A percentile compares a stretch with the other conserved stretches of the same genome.
These are phyloP conservation scores for Cephalopholis sonnerati DNA, from an alignment of 2,113 vertebrate species.

Conservation along the genomic window DNA sequence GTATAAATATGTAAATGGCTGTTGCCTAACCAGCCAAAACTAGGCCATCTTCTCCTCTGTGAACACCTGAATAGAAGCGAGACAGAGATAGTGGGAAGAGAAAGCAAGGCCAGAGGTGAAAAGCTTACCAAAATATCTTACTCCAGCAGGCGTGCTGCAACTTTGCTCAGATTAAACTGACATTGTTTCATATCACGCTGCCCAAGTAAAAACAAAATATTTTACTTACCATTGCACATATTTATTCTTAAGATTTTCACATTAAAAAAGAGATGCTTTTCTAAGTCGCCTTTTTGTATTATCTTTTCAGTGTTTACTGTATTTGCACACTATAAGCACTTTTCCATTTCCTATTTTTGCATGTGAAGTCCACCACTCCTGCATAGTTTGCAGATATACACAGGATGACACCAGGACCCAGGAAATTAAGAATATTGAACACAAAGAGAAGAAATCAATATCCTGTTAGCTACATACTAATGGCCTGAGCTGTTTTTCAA, in stretches of 20 bases:
- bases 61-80: slow-evolving; percentile 67
- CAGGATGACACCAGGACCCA: background rate
- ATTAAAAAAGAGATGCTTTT: background rate
- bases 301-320: background rate
- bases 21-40: slow-evolving; percentile 66
- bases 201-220: slow-evolving; percentile 16
- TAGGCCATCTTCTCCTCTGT: slow-evolving; percentile 65
- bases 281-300: background rate
- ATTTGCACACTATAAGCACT: background rate
- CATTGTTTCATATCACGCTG: slow-evolving; percentile 34
- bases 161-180: slow-evolving; percentile 50
- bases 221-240: background rate
- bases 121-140: slow-evolving; percentile 58
- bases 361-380: background rate
- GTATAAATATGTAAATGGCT: slow-evolving; percentile 64
- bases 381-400: background rate
- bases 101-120: slow-evolving; percentile 52
- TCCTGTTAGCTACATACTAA: background rate
- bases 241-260: background rate
- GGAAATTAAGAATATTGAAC: background rate
- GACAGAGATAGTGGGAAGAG: slow-evolving; percentile 31
- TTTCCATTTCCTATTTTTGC: background rate
- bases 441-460: background rate
- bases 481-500: background rate
- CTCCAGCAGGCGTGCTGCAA: slow-evolving; percentile 43